Percentiles rank a stretch among this genome's conserved stretches.
Conservation (phyloP, 2,888 invertebrate genomes). For the Tachina fera region DNA sequence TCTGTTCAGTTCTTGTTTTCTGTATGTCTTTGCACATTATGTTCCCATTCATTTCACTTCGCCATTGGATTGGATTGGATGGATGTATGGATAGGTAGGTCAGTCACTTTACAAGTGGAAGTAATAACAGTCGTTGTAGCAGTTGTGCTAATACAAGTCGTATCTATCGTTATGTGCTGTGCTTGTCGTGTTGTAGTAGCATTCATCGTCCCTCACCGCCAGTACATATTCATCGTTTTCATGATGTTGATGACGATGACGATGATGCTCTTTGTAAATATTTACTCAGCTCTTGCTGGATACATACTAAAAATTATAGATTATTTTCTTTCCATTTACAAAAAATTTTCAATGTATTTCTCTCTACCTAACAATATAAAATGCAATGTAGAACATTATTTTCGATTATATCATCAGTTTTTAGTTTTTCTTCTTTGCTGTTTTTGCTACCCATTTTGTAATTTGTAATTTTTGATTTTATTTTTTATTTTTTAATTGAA, state of each 20-base stretch:
- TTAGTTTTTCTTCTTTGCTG: slow-evolving; percentile 44
- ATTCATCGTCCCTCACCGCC: slow-evolving; percentile 37
- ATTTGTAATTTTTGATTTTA: slow-evolving; percentile 42
- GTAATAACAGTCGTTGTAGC: slow-evolving; percentile 58
- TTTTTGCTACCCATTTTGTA: slow-evolving; percentile 55
- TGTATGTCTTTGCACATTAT: slow-evolving; percentile 56
- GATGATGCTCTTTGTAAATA: slow-evolving; percentile 72
- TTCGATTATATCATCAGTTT: slow-evolving; percentile 70
- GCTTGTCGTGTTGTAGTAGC: slow-evolving; percentile 50
- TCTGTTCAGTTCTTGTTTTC: slow-evolving; percentile 45
- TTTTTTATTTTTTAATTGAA: slow-evolving; percentile 27
- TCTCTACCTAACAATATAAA: slow-evolving; percentile 64
- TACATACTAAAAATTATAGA: slow-evolving; percentile 72
- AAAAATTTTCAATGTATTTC: slow-evolving; percentile 70
- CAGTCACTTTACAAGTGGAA: slow-evolving; percentile 70
- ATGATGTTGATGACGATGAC: slow-evolving; percentile 48
- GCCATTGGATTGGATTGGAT: slow-evolving; percentile 51
- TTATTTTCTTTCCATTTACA: slow-evolving; percentile 72
- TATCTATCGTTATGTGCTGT: slow-evolving; percentile 44
- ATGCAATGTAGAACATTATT: slow-evolving; percentile 68
- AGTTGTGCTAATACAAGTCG: slow-evolving; percentile 39
- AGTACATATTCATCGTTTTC: slow-evolving; percentile 16
- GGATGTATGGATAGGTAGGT: slow-evolving; percentile 69
- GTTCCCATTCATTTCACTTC: slow-evolving; percentile 60
- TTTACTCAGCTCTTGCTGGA: slow-evolving; percentile 72